phyloP scores from a whole-genome alignment of 2,113 vertebrate genomes.

The Notiomystis cincta region DNA sequence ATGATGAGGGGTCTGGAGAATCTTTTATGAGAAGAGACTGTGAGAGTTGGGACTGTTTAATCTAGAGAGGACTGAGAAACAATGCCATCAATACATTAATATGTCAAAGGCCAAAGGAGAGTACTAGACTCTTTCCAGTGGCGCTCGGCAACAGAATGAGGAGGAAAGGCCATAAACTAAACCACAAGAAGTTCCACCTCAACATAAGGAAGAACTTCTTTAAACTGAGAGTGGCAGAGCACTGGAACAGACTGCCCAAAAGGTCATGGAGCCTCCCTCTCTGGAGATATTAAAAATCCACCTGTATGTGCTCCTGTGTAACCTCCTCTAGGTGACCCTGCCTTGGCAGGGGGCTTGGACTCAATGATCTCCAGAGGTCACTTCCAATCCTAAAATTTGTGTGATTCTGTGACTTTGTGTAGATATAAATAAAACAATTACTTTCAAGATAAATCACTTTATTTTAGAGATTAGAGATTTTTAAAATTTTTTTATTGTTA shows the following conservation, averaged over 20 bases:
- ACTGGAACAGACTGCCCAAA: neutral
- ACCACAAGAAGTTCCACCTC: neutral
- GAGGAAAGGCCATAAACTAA: neutral
- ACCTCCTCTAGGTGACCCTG: neutral
- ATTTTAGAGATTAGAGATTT: neutral
- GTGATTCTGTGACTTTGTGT: neutral
- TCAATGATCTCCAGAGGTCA: neutral
- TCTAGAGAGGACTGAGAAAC: neutral
- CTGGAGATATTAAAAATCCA: neutral
- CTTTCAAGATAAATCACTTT: neutral
- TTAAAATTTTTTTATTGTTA: too few relatives aligned
- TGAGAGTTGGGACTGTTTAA: neutral
- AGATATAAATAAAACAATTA: neutral
- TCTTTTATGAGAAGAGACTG: neutral
- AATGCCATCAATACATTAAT: neutral
- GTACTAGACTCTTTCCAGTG: rapidly evolving
- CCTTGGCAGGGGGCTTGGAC: neutral
- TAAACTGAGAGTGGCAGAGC: neutral
- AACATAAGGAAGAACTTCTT: neutral
- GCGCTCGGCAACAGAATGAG: neutral
- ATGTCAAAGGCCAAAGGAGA: neutral
- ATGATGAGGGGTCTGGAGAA: neutral
- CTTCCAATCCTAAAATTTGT: neutral
- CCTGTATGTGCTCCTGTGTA: neutral
- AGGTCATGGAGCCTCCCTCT: neutral